phyloP scores from a whole-genome alignment of 2,888 invertebrate species.

The Bellardia bayeri region DNA sequence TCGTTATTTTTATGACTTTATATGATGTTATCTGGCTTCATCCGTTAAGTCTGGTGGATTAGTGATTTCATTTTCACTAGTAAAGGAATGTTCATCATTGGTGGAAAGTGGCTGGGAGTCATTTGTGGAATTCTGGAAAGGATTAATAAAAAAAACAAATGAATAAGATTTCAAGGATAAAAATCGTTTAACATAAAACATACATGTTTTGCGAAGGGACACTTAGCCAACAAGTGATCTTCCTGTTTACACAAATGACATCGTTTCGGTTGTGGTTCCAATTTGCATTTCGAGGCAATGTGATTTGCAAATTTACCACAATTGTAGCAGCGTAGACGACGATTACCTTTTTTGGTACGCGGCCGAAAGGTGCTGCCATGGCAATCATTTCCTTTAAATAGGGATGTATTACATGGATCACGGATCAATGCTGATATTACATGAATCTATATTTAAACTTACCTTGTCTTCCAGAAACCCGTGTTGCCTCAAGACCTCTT shows the following conservation, averaged over 20 bases:
- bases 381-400: constrained; percentile 87
- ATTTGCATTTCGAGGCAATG: constrained; percentile 94
- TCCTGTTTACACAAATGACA: constrained; percentile 96
- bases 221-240: constrained; percentile 95
- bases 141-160: neutral
- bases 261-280: constrained; percentile 95
- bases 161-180: neutral
- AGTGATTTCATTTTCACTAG: constrained; percentile 19
- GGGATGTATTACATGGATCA: no score
- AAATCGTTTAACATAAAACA: neutral
- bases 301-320: constrained; percentile 97
- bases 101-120: constrained; percentile 43
- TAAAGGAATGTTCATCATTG: constrained; percentile 34
- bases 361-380: constrained; percentile 93
- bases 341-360: constrained; percentile 90
- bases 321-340: constrained; percentile 96
- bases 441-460: neutral
- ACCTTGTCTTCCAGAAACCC: constrained; percentile 90
- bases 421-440: no score
- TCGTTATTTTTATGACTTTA: neutral
- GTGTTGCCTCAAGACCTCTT: constrained; percentile 94
- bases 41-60: neutral
- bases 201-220: constrained; percentile 87
- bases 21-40: constrained; percentile 61
- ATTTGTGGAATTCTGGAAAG: constrained; percentile 19